Evolutionary conservation across 1,140 invertebrate species (phyloP), one percentile per base, ranked within the genome.

Genomic region (Ctenoplectra terminalis): DNA sequence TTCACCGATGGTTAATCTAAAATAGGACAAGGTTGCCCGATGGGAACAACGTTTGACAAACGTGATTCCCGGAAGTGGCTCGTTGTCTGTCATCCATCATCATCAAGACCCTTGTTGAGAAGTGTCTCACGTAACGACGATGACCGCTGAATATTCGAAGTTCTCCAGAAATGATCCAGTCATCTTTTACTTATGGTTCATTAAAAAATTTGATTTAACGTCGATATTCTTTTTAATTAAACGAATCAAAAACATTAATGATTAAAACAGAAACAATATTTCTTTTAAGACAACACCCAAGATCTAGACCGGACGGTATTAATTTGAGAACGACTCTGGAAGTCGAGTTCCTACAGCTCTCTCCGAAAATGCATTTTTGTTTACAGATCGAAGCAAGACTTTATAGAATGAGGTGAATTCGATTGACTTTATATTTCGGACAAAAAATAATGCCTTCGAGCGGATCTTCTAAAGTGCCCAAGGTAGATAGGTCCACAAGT

Each of bases 41-140:
- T 89, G 88, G 90, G 90, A 92, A 91, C 81, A 69, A 85, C 79
- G 81, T 85, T 89, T 70, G 77, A 86, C 71, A 84, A 86, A 85
- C 75, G 82, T 84, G 83, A 90, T 90, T 91, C 90, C 90, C 91
- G 91, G 91, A 92, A 92, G 90, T 91, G 78, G 84, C 91, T 92
- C 90, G 85, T 92, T 92, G 90, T 83, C 81, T 82, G 79, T 91
- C 88, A 91, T 92, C 90, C 89, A 91, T 92, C 91, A 92, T 92
- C 90, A 92, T 92, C 88, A 92, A 90, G 88, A 86, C 87, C 85
- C 86, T 86, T 83, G 48, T 77, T 54, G 46, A 81, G 52, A 75
- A 81, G 72, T 69, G 79, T 82, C 84, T 87, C 79, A 84, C 80
- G 81, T 76, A 81, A 81, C 80, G 84, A 85, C 81, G 79, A 85